These are phyloP conservation scores for Dicentrarchus labrax DNA, from an alignment of 2,113 vertebrate genomes.

Conservation along the genomic window DNA sequence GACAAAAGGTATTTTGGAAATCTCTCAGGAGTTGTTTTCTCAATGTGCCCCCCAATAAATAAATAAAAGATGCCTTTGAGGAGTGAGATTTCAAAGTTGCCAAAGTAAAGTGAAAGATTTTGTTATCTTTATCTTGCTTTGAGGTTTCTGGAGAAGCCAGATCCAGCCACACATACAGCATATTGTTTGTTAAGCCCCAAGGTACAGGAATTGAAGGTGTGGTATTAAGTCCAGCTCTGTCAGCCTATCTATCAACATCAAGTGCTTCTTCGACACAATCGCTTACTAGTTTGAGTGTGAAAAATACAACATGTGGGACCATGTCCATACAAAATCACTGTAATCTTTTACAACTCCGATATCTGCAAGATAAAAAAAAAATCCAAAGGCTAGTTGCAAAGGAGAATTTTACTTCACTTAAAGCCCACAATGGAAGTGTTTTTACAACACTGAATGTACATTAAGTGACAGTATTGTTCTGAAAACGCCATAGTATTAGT, in stretches of 20 bases:
- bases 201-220: conserved; percentile 31
- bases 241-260: conserved; percentile 55
- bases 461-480: background rate
- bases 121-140: conserved; percentile 64
- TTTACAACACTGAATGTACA: background rate
- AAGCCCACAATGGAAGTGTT: background rate
- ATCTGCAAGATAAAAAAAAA: background rate
- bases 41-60: conserved; percentile 6
- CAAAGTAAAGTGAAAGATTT: conserved; percentile 64
- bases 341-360: background rate
- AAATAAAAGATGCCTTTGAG: conserved; percentile 64
- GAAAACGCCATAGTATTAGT: background rate
- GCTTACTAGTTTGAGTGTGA: conserved; percentile 22
- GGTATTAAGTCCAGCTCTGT: conserved; percentile 43
- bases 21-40: conserved; percentile 53
- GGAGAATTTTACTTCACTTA: background rate
- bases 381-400: background rate
- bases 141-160: conserved; percentile 46
- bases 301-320: conserved; percentile 23
- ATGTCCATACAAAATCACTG: background rate
- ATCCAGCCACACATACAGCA: conserved; percentile 32
- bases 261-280: conserved; percentile 4
- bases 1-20: conserved; percentile 57
- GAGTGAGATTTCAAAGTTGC: conserved; percentile 67
- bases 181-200: conserved; percentile 53